These are phyloP conservation scores for Caenorhabditis plicata DNA, from an alignment of 2,888 invertebrate species.

Conservation along the genomic window DNA sequence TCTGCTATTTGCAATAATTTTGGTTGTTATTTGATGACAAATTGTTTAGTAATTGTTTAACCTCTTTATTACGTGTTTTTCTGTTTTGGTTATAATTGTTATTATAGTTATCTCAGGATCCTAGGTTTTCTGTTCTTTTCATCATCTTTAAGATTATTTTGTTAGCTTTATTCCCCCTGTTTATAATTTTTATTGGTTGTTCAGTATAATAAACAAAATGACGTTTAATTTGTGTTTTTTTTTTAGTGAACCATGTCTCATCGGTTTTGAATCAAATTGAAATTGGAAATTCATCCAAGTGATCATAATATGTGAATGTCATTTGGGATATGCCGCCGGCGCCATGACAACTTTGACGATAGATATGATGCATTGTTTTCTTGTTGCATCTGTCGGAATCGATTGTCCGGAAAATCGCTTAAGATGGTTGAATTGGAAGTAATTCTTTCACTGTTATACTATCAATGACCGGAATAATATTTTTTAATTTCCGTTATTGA, in stretches of 20 bases:
- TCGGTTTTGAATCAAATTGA: no score
- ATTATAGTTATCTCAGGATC: neutral
- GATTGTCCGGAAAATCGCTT: no score
- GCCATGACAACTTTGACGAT: no score
- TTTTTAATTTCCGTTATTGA: no score
- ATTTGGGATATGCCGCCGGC: no score
- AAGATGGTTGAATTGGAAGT: no score
- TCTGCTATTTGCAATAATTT: neutral
- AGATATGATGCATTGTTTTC: no score
- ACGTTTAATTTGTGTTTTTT: neutral
- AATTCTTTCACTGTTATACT: no score
- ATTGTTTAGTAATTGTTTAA: constrained; percentile 4
- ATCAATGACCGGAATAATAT: no score
- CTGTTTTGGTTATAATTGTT: neutral
- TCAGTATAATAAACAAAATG: neutral
- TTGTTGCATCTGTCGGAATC: no score
- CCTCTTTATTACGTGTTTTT: neutral
- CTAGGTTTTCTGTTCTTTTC: neutral
- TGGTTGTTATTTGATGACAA: constrained; percentile 2
- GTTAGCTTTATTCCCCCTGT: neutral
- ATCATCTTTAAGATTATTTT: no score
- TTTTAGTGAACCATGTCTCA: no score
- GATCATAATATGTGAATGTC: constrained; percentile 37
- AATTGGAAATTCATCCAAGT: constrained; percentile 22
- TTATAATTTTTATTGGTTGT: constrained; percentile 10